phyloP scores from a whole-genome alignment of 2,113 vertebrate species.

The Ibidorhyncha struthersii region DNA sequence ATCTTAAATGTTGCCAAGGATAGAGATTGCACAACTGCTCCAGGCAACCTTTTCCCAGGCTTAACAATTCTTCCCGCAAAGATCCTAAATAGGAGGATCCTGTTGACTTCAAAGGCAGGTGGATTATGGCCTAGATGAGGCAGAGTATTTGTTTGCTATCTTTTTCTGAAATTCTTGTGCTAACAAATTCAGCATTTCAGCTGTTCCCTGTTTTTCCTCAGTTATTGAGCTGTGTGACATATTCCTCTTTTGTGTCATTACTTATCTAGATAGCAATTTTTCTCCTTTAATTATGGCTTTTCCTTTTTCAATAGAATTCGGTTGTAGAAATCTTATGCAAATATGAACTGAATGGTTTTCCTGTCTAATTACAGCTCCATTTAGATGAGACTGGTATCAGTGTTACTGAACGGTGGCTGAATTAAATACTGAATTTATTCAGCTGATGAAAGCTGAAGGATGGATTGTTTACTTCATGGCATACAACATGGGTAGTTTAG shows the following conservation, averaged over 20 bases:
- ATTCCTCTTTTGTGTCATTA: constrained; percentile 17
- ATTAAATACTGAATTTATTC: constrained; percentile 1
- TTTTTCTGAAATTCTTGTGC: not conserved
- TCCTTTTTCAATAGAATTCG: not conserved
- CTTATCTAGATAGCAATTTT: constrained; percentile 16
- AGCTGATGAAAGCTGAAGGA: constrained; percentile 24
- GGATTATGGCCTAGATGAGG: not conserved
- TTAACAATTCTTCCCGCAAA: not conserved
- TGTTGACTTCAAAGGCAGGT: not conserved
- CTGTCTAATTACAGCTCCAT: constrained; percentile 31
- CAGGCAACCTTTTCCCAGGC: not conserved
- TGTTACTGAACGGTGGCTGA: not conserved
- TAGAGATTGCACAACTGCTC: not conserved
- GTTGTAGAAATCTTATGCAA: constrained; percentile 14
- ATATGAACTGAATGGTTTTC: constrained; percentile 34
- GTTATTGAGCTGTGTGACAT: not conserved
- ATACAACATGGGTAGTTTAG: not conserved
- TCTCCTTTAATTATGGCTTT: constrained; percentile 43
- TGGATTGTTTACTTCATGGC: not conserved
- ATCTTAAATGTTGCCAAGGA: not conserved
- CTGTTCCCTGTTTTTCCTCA: not conserved
- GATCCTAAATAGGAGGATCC: not conserved
- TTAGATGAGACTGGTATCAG: constrained; percentile 16
- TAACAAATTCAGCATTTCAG: not conserved
- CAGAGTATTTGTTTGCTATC: not conserved